phyloP scores from a whole-genome alignment of 2,888 invertebrate genomes.

The Drosophila nr. perissopoda region DNA sequence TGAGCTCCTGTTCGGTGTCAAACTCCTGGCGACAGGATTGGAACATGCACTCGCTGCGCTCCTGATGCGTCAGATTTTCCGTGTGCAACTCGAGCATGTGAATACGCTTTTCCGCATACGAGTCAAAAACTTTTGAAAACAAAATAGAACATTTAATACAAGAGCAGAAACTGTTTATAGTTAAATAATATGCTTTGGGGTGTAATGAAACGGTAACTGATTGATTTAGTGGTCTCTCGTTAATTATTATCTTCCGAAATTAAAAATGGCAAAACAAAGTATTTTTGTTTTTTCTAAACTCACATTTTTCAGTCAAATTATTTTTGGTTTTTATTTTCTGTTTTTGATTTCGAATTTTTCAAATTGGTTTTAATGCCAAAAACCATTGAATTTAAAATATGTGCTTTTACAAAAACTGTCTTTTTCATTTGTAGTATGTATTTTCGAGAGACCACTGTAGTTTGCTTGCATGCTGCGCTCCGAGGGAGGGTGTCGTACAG shows the following conservation, averaged over 20 bases:
- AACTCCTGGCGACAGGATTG: conserved; percentile 73
- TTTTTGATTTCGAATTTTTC: background rate
- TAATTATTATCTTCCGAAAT: background rate
- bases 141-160: background rate
- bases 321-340: background rate
- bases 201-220: conserved; percentile 27
- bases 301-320: background rate
- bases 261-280: background rate
- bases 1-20: conserved; percentile 67
- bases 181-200: conserved; percentile 2
- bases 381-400: background rate
- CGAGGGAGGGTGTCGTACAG: conserved; percentile 23
- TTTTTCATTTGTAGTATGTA: background rate
- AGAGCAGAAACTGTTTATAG: background rate
- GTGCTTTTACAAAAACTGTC: background rate
- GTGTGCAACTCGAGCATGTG: conserved; percentile 79
- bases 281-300: background rate
- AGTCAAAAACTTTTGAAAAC: conserved; percentile 71
- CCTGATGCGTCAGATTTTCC: conserved; percentile 77
- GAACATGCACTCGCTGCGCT: conserved; percentile 82
- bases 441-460: conserved; percentile 1
- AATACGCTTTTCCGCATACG: conserved; percentile 80
- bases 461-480: conserved; percentile 62
- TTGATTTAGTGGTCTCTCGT: conserved; percentile 7
- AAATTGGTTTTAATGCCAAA: background rate